Evolutionary conservation across 2,113 vertebrate genomes (phyloP).

Genomic region (Hyaena hyaena): DNA sequence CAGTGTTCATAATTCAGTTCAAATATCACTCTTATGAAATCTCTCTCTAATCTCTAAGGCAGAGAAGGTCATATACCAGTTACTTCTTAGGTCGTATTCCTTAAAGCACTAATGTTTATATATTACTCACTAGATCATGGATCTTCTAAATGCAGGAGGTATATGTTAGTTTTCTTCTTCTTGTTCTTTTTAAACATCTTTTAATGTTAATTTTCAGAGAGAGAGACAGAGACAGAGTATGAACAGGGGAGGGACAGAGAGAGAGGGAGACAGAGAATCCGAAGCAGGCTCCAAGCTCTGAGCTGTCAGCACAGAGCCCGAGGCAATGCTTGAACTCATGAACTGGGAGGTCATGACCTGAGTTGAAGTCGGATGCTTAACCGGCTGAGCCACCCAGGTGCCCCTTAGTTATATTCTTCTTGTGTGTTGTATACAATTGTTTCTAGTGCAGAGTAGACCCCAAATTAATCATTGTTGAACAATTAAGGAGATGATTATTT

Average conservation of each 20-base stretch:
- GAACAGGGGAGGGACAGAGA: no score
- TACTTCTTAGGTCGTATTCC: not conserved
- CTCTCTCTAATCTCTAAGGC: not conserved
- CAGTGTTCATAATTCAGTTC: not conserved
- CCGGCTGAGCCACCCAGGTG: no score
- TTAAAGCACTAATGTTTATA: not conserved
- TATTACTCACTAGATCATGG: not conserved
- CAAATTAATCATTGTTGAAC: not conserved
- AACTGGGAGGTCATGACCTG: no score
- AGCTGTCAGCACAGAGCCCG: no score
- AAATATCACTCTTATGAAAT: not conserved
- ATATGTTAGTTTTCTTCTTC: not conserved
- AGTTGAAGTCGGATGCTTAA: no score
- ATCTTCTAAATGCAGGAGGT: not conserved
- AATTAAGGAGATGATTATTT: not conserved
- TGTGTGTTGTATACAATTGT: accelerated
- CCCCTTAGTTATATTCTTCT: no score
- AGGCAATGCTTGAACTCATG: no score
- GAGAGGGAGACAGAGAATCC: no score
- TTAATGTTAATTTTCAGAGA: no score
- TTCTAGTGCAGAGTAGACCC: not conserved
- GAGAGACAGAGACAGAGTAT: no score
- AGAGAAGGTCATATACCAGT: not conserved
- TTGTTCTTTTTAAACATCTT: no score
- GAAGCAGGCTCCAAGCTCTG: no score